Evolutionary conservation across 2,888 invertebrate genomes (phyloP), one percentile per base, ranked within the genome.

Genomic region (Gnatocerus cornutus): DNA sequence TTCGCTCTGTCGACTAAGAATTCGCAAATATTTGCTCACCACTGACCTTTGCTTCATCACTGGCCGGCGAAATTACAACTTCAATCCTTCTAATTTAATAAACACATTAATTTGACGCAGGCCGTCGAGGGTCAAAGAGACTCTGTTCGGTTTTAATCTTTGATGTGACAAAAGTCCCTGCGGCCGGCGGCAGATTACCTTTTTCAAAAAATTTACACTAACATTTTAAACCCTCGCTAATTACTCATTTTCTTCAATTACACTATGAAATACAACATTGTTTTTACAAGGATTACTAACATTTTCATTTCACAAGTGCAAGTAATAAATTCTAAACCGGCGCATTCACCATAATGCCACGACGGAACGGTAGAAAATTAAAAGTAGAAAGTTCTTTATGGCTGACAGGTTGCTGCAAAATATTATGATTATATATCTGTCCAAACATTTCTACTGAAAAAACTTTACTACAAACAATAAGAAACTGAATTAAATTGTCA

Each of bases 41-140:
- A 65, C 65, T 59, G 65, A 65, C 65, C 69, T 65, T 69, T 68
- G 53, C 64, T 64, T 43, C 64, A 64, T 64, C 45, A 55, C 53
- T 27, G 64, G 45, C 53, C 64, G 64, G 33, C 64, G 16, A 64
- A 64, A 64, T 64, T 64, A 64, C 45, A 48, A 45, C 64, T 64
- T 64, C 53, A 48, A 48, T 61, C 53, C 53, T 21, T 63, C 14
- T 58, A 67, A 67, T 67, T 67, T 67, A 41, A 59, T 67, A 58
- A 58, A 52, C 66, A 43, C 59, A 52, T 59, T 67, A 59, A 67
- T 56, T 39, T 43, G 10, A 55, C 53, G 39, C 21, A 12, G 30
- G 37, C n/a, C 59, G 41, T 4, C 7, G 59, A 59, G 59, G 33
- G 59, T 45, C 45, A 46, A 45, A 59, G 45, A n/a, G 56, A 21